Evolutionary conservation across 2,113 vertebrate genomes (phyloP), one percentile per base, ranked within the genome.

Genomic region (Callopanchax toddi): DNA sequence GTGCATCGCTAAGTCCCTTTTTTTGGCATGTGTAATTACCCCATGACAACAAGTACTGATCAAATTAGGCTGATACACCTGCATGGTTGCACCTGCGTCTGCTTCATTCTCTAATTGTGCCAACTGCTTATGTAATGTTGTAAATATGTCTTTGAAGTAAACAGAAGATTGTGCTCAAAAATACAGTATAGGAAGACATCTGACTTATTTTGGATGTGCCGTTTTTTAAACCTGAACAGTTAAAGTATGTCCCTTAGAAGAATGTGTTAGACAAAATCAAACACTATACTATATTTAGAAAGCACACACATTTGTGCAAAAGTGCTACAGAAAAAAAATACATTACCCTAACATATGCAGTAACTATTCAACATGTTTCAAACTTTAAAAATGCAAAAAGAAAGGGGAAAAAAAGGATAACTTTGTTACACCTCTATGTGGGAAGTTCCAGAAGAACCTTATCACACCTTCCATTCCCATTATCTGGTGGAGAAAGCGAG

Each of bases 381-480:
- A 60, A 76, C 53, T 75, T 60, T 56, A 72, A 69, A 71, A 37
- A 51, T 71, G 44, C 64, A 64, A 55, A 32, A 42, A 37, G 10
- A 12, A 37, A 37, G 36, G 8, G 8, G 29, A 49, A n/a, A 7
- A 58, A 79, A 64, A 32, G 59, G 60, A 82, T 46, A 10, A 82
- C 72, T 71, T 51, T 29, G 77, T 61, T 50, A 75, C 67, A 84
- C 73, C 59, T 71, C 64, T 44, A 45, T 34, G 62, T 69, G 71
- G 72, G 73, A 78, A 82, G 71, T 76, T 68, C 62, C 72, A 78
- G 59, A 78, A 70, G 53, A 76, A 74, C 74, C 76, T 83, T 79
- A 83, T 85, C 71, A 4, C 69, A 71, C n/a, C 71, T 77, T 85
- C 76, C 69, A 71, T 79, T 85, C 82, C 78, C 83, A 83, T 86